Percentiles rank a stretch among this genome's conserved stretches.
Evolutionary conservation across 1,140 invertebrate species (phyloP).

Genomic region (Dreissena polymorpha): DNA sequence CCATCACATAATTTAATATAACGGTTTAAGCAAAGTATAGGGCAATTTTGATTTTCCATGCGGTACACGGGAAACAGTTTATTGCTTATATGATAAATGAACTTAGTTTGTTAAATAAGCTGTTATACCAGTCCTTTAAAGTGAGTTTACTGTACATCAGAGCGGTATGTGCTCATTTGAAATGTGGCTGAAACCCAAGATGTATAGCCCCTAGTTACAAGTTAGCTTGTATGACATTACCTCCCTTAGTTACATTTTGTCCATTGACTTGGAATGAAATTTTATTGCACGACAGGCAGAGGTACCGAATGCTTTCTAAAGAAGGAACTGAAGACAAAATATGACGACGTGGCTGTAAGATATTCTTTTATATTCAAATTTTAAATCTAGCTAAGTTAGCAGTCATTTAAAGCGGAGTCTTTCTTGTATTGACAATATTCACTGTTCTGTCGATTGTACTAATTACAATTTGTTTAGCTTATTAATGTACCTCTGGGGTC

Average conservation of each 20-base stretch:
- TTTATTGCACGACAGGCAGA: conserved; percentile 9
- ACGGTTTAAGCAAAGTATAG: too few species aligned
- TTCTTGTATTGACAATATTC: not conserved
- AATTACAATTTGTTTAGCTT: not conserved
- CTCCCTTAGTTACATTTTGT: not conserved
- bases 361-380: not conserved
- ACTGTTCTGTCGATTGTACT: not conserved
- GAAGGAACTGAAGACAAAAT: not conserved
- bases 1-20: too few species aligned
- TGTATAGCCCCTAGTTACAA: too few species aligned
- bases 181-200: too few species aligned
- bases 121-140: too few species aligned
- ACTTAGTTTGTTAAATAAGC: too few species aligned
- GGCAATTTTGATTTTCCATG: too few species aligned
- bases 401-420: not conserved
- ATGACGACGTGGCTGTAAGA: not conserved
- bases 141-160: too few species aligned
- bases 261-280: not conserved
- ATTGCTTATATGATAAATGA: too few species aligned
- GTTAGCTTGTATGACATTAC: not conserved
- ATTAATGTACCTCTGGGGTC: not conserved
- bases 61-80: too few species aligned
- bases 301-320: not conserved
- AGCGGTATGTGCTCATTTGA: too few species aligned
- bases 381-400: too few species aligned